These are phyloP conservation scores for Epizoanthus illoricatus DNA, from an alignment of 92 coral and sea anemone genomes.

Conservation along the genomic window DNA sequence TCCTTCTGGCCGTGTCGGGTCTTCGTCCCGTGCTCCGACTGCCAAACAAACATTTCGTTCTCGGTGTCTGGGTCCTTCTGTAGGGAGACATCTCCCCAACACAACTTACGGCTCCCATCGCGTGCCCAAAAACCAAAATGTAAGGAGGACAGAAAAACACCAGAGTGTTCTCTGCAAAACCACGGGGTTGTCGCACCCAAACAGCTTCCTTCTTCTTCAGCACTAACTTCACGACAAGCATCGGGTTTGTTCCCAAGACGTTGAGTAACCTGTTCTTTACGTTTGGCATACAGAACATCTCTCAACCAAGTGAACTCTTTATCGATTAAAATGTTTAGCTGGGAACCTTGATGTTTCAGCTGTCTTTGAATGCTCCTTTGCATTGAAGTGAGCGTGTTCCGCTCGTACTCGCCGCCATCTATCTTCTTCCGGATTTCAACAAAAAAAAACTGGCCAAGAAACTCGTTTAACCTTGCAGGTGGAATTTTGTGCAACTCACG, in stretches of 20 bases:
- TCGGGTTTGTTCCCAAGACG: conserved; percentile 31
- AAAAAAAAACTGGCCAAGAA: conserved; percentile 34
- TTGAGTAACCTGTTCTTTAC: conserved; percentile 11
- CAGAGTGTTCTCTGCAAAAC: conserved; percentile 24
- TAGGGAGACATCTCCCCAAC: conserved; percentile 28
- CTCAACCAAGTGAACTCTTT: conserved; percentile 12
- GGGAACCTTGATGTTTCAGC: conserved; percentile 12
- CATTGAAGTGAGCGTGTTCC: conserved; percentile 30
- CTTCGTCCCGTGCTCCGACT: conserved; percentile 17
- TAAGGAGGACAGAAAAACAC: conserved; percentile 18
- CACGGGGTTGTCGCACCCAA: not conserved
- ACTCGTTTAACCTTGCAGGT: conserved; percentile 2
- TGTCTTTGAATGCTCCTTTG: conserved; percentile 27
- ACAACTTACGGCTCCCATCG: conserved; percentile 10
- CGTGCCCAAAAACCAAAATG: conserved; percentile 39
- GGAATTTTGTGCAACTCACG: conserved; percentile 14
- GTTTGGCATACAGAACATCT: conserved; percentile 15
- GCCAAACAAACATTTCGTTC: conserved; percentile 18
- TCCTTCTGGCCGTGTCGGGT: conserved; percentile 7
- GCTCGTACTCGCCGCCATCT: conserved; percentile 39
- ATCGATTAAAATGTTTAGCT: conserved; percentile 20
- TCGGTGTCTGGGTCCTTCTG: conserved; percentile 24
- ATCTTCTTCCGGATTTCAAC: conserved; percentile 23
- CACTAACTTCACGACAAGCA: conserved; percentile 33
- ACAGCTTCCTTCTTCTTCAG: conserved; percentile 21